phyloP scores from a whole-genome alignment of 1,140 invertebrate species.

The Parapsyche elsis region DNA sequence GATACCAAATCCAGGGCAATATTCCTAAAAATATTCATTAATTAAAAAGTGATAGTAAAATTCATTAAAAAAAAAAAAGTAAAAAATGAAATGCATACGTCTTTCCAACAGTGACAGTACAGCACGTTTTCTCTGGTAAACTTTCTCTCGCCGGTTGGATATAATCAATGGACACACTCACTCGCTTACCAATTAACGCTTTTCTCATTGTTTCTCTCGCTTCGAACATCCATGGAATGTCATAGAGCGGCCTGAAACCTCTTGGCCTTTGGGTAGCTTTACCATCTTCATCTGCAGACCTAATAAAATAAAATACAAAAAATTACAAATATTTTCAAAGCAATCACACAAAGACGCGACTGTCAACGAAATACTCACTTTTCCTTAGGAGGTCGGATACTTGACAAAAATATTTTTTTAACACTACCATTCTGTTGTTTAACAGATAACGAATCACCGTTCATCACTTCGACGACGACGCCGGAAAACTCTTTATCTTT shows the following conservation, averaged over 20 bases:
- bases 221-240: slow-evolving; percentile 98
- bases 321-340: too few relatives aligned
- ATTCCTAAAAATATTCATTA: slow-evolving; percentile 90
- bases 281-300: slow-evolving; percentile 70
- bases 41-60: slow-evolving; percentile 49
- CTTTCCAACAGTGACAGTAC: slow-evolving; percentile 87
- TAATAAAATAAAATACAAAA: slow-evolving; percentile 37
- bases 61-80: slow-evolving; percentile 59
- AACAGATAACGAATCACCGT: slow-evolving; percentile 92
- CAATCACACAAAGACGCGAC: too few relatives aligned
- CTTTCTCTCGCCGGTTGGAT: slow-evolving; percentile 93
- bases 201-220: slow-evolving; percentile 97
- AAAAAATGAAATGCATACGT: slow-evolving; percentile 71
- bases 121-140: slow-evolving; percentile 96
- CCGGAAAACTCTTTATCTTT: slow-evolving; percentile 89
- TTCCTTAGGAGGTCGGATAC: slow-evolving; percentile 91
- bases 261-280: slow-evolving; percentile 72
- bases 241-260: slow-evolving; percentile 90
- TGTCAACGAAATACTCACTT: slow-evolving; percentile 62
- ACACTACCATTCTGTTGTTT: slow-evolving; percentile 80
- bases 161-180: slow-evolving; percentile 94
- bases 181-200: slow-evolving; percentile 95
- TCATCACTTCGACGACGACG: slow-evolving; percentile 92
- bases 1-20: slow-evolving; percentile 93
- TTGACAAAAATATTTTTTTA: slow-evolving; percentile 96